Conservation (phyloP, 2,888 invertebrate genomes). For the Drosophila mimetica region DNA sequence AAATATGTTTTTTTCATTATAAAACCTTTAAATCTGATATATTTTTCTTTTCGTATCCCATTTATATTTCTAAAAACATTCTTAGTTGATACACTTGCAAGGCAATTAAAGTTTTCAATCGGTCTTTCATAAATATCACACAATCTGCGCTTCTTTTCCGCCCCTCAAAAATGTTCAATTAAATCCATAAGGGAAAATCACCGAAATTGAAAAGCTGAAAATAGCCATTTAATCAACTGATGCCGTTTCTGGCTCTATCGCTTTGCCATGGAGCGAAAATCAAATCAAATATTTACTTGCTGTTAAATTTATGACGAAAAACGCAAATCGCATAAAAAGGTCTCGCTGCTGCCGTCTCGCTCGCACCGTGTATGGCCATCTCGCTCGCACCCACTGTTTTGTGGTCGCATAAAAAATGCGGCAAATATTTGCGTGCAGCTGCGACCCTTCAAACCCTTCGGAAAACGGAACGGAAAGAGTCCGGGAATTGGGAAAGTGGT, state of each 20-base stretch:
- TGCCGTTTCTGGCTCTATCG: constrained; percentile 16
- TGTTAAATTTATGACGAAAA: constrained; percentile 73
- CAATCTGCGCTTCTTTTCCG: not conserved
- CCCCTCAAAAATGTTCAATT: constrained; percentile 12
- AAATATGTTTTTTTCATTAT: no score
- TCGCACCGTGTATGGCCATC: constrained; percentile 2
- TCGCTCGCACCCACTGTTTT: constrained; percentile 21
- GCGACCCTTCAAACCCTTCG: constrained; percentile 45
- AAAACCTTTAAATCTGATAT: no score
- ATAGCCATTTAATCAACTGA: constrained; percentile 50
- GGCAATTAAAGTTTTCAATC: no score
- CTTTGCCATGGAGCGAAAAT: constrained; percentile 25
- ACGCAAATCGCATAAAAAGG: constrained; percentile 63
- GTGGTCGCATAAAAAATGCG: constrained; percentile 61
- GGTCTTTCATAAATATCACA: not conserved
- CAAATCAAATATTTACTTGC: constrained; percentile 74
- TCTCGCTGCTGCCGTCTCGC: not conserved
- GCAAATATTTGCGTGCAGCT: constrained; percentile 72
- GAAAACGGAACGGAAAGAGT: not conserved
- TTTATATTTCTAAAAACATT: no score
- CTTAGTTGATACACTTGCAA: no score
- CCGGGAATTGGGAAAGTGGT: not conserved
- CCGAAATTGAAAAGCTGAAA: constrained; percentile 45
- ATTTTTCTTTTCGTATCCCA: no score
- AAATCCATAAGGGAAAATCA: constrained; percentile 30